Conservation (phyloP, 2,797 vertebrate genomes). For the Liparis tanakae region DNA sequence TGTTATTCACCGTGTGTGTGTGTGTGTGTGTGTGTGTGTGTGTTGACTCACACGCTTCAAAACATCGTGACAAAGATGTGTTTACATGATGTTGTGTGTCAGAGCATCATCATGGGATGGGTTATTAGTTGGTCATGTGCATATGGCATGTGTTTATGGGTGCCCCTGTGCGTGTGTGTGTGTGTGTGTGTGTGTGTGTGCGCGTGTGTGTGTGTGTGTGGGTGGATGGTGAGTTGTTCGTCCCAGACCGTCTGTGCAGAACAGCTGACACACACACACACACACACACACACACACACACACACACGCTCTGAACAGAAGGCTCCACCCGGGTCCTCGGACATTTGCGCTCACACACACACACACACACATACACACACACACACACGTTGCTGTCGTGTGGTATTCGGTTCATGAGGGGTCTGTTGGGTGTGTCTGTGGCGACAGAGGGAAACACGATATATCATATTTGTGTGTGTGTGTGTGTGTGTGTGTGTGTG, state of each 20-base stretch:
- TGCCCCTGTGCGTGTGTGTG: conserved; percentile 31
- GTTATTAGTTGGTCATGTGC: conserved; percentile 52
- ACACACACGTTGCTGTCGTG: conserved; percentile 47
- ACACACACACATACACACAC: conserved; percentile 25
- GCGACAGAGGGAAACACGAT: conserved; percentile 66
- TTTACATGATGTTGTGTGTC: conserved; percentile 54
- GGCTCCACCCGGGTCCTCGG: conserved; percentile 65
- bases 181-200: conserved; percentile 52
- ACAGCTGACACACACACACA: conserved; percentile 76
- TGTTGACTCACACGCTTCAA: conserved; percentile 33
- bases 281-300: conserved; percentile 61
- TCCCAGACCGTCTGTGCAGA: conserved; percentile 77
- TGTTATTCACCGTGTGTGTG: conserved; percentile 39
- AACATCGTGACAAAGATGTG: conserved; percentile 34
- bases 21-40: conserved; percentile 12
- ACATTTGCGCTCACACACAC: conserved; percentile 40
- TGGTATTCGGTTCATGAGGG: conserved; percentile 68
- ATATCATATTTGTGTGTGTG: conserved; percentile 33
- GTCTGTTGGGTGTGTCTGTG: conserved; percentile 70
- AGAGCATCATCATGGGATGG: conserved; percentile 24
- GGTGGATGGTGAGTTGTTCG: conserved; percentile 68
- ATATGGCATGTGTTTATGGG: conserved; percentile 57
- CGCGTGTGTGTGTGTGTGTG: conserved; percentile 46
- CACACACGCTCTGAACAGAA: conserved; percentile 69
- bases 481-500: conserved; percentile 33